Conservation (phyloP, 2,888 invertebrate genomes). For the Acanthosepion esculentum region DNA sequence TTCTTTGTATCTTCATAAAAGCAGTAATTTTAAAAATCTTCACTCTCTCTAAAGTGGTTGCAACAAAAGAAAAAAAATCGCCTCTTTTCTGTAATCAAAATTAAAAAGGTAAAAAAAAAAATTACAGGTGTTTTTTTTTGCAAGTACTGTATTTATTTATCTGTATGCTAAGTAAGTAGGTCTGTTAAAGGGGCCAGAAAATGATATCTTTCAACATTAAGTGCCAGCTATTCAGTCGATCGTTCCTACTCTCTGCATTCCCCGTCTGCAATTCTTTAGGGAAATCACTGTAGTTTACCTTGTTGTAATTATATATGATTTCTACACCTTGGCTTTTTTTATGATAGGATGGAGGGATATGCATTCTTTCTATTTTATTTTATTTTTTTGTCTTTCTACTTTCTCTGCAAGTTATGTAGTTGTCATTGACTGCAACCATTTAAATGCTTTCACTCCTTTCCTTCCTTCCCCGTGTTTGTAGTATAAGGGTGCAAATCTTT, state of each 20-base stretch:
- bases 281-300: not conserved
- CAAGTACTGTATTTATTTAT: not conserved
- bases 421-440: not conserved
- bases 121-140: not conserved
- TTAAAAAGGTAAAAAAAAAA: not conserved
- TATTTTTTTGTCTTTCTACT: not conserved
- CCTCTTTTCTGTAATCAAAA: no score
- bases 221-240: not conserved
- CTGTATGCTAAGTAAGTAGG: not conserved
- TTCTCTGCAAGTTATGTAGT: not conserved
- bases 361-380: not conserved
- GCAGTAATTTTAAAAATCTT: no score
- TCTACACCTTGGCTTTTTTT: not conserved
- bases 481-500: not conserved
- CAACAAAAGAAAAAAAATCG: no score
- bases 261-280: not conserved
- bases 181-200: not conserved
- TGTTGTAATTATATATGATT: not conserved
- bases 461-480: not conserved
- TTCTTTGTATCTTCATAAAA: no score
- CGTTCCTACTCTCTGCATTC: not conserved
- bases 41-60: no score
- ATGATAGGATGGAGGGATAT: not conserved
- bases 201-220: not conserved
- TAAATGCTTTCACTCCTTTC: not conserved